Percentiles rank a stretch among this genome's conserved stretches.
phyloP scores from a whole-genome alignment of 1,140 invertebrate species.

The Lordiphosa stackelbergi region DNA sequence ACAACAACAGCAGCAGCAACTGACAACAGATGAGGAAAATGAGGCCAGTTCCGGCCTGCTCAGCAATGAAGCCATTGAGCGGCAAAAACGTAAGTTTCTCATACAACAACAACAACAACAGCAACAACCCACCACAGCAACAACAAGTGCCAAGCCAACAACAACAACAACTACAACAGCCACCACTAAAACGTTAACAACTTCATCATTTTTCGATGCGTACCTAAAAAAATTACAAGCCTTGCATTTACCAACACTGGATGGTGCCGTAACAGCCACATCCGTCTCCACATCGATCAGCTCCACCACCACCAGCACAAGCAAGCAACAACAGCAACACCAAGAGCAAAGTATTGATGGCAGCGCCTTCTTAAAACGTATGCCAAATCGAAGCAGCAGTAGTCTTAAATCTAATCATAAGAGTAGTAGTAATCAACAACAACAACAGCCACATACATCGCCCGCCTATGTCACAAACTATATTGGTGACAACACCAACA shows the following conservation, averaged over 20 bases:
- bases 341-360: slow-evolving; percentile 40
- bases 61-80: slow-evolving; percentile 76
- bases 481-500: slow-evolving; percentile 73
- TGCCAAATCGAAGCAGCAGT: slow-evolving; percentile 56
- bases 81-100: slow-evolving; percentile 76
- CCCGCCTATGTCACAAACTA: slow-evolving; percentile 66
- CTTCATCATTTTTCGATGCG: slow-evolving; percentile 63
- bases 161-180: slow-evolving; percentile 42
- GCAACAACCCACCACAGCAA: slow-evolving; percentile 41
- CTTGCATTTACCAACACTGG: slow-evolving; percentile 60
- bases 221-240: slow-evolving; percentile 74
- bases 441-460: slow-evolving; percentile 35
- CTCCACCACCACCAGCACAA: slow-evolving; percentile 30
- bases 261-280: slow-evolving; percentile 58
- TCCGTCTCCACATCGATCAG: slow-evolving; percentile 58
- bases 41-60: slow-evolving; percentile 67
- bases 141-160: slow-evolving; percentile 28
- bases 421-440: slow-evolving; percentile 51
- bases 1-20: slow-evolving; percentile 28
- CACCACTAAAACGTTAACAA: slow-evolving; percentile 34
- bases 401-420: slow-evolving; percentile 7
- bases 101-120: slow-evolving; percentile 47
- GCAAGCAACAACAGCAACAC: slow-evolving; percentile 31
- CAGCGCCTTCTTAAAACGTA: slow-evolving; percentile 71
- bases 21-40: slow-evolving; percentile 53